A percentile compares a stretch with the other conserved stretches of the same genome.
Evolutionary conservation across 2,113 vertebrate genomes (phyloP).

Genomic region (Ceyx margarethae): DNA sequence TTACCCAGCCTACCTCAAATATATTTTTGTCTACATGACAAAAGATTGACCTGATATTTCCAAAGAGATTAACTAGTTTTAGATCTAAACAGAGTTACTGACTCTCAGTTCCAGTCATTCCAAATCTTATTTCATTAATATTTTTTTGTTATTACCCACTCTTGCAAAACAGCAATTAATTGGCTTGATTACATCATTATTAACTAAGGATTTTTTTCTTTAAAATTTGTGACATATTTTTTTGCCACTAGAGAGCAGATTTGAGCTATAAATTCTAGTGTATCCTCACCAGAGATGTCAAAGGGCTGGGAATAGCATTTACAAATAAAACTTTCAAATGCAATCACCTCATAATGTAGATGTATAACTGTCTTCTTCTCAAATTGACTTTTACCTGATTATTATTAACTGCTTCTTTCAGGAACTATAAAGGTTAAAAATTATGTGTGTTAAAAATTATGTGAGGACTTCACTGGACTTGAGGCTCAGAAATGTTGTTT

Average conservation of each 20-base stretch:
- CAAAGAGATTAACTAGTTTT: not conserved
- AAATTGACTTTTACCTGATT: not conserved
- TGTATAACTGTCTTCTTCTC: not conserved
- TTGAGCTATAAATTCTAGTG: not conserved
- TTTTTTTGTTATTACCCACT: not conserved
- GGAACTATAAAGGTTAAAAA: not conserved
- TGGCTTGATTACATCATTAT: not conserved
- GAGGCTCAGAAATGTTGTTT: not conserved
- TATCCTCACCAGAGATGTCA: not conserved
- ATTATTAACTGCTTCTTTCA: not conserved
- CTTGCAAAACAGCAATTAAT: not conserved
- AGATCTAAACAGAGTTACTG: not conserved
- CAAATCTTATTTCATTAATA: not conserved
- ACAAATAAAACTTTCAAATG: not conserved
- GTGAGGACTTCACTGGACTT: not conserved
- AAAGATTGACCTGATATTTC: not conserved
- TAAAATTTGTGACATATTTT: not conserved
- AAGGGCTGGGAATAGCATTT: not conserved
- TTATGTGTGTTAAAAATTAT: not conserved
- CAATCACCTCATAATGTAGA: not conserved
- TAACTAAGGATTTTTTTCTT: not conserved
- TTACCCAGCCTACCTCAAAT: not conserved
- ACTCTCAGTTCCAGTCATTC: not conserved
- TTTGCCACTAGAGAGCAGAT: constrained; percentile 55
- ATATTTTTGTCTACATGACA: not conserved